Evolutionary conservation across 2,113 vertebrate species (phyloP).

Genomic region (Gallinago paraguaiae): DNA sequence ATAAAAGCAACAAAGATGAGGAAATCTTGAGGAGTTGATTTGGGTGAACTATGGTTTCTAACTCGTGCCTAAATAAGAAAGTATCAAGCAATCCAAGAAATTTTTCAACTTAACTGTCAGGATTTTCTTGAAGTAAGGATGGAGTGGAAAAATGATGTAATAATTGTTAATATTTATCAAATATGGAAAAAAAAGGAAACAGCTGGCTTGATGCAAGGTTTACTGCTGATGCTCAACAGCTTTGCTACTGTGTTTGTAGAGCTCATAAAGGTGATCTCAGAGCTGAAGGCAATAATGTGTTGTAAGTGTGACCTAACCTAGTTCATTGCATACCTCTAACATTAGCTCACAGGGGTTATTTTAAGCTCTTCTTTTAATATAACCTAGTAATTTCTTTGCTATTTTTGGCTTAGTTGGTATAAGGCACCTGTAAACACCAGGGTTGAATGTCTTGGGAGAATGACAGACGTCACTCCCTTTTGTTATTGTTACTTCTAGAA

Average conservation of each 20-base stretch:
- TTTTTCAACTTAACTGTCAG: background rate
- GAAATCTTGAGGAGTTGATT: background rate
- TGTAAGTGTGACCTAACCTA: background rate
- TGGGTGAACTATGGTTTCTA: background rate
- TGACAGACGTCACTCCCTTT: background rate
- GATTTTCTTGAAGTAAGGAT: background rate
- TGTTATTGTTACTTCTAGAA: slow-evolving; percentile 14
- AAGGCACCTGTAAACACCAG: slow-evolving; percentile 38
- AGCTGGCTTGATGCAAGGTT: background rate
- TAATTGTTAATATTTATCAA: background rate
- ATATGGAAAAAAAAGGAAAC: background rate
- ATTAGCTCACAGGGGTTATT: slow-evolving; percentile 34
- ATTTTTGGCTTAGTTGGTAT: slow-evolving; percentile 34
- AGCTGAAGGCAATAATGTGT: background rate
- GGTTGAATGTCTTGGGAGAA: background rate
- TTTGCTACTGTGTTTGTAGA: background rate
- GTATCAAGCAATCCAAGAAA: background rate
- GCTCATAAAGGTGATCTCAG: slow-evolving; percentile 3
- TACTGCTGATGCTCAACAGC: background rate
- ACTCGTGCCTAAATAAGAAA: background rate
- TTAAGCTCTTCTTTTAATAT: slow-evolving; percentile 60
- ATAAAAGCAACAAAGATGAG: background rate
- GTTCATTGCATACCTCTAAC: slow-evolving; percentile 10
- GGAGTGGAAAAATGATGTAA: background rate
- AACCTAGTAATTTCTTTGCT: slow-evolving; percentile 50